Base-by-base conservation (phyloP, 1,140 invertebrate species). In the Anastrepha obliqua region DNA sequence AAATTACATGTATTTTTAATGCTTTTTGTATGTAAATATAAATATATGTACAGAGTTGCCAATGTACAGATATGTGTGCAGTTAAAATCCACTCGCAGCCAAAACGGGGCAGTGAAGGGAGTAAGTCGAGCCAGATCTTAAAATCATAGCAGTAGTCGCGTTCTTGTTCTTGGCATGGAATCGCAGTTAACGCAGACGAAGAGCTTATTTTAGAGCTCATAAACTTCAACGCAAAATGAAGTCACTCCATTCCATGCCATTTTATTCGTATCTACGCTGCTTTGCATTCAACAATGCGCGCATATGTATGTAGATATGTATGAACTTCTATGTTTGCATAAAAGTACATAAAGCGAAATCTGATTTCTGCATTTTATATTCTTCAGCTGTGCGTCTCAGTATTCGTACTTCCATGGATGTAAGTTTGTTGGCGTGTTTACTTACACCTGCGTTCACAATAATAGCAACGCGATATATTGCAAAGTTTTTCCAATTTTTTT, bases 191-290 rank as follows among this genome's bases (percentile, higher is more conserved):
- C 9, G 67, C 42, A 20, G 13, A 2, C 13, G 67, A 15, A 74
- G 67, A 44, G 42, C 67, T 74, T 74, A 74, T 74, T 74, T 74
- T 47, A 74, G 42, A 74, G 67, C 67, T 74, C 67, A 74, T 74
- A 74, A 74, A 74, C 44, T 74, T 74, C 67, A 44, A 13, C 67
- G 67, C 67, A 42, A 74, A 47, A 74, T 74, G 67, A 74, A 74
- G 67, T 74, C 15, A 44, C 67, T 47, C 67, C 15, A 47, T 42
- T 47, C 15, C 67, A 47, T 42, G 17, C 15, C 67, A n/a, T n/a
- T 47, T 47, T 17, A 74, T 47, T 62, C 39, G 67, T 17, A 1
- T 15, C 67, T 39, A 17, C 4, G 67, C 15, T 74, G 5, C 67
- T 74, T 74, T 74, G 67, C 67, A 47, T 74, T 39, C 42, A 74